Evolutionary conservation across 2,797 vertebrate species (phyloP).

Genomic region (Perodicticus potto): DNA sequence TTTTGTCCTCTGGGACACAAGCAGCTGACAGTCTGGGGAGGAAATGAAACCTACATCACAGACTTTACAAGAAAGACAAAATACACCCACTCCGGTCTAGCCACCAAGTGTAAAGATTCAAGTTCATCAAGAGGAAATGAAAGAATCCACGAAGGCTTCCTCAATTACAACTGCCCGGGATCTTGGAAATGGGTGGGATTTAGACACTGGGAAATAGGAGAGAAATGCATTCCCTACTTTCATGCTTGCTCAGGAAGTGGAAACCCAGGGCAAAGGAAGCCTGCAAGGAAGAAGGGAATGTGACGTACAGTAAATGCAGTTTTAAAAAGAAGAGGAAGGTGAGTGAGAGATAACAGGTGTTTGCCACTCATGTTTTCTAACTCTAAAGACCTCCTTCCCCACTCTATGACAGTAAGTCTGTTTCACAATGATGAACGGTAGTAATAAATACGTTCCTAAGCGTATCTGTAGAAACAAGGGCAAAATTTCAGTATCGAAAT

Average conservation of each 20-base stretch:
- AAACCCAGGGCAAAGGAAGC: neutral
- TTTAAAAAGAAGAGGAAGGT: constrained; percentile 33
- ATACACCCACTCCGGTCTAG: neutral
- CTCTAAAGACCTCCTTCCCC: neutral
- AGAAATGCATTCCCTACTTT: neutral
- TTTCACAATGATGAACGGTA: neutral
- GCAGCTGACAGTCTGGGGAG: neutral
- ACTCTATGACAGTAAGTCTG: neutral
- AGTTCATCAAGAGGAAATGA: neutral
- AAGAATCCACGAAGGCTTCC: neutral
- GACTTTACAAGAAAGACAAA: neutral
- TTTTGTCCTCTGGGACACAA: neutral
- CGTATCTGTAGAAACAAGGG: neutral
- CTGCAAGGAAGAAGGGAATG: neutral
- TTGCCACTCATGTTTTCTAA: neutral
- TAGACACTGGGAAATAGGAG: neutral
- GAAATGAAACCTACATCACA: neutral
- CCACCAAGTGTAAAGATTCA: neutral
- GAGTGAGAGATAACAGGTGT: neutral
- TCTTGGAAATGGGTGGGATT: neutral
- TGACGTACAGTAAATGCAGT: neutral
- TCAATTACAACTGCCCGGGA: neutral
- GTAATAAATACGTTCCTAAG: neutral
- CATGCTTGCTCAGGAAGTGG: neutral
- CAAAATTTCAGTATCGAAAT: constrained; percentile 17